Conservation (phyloP, 1,140 invertebrate genomes). For the Drosophila ironensis region DNA sequence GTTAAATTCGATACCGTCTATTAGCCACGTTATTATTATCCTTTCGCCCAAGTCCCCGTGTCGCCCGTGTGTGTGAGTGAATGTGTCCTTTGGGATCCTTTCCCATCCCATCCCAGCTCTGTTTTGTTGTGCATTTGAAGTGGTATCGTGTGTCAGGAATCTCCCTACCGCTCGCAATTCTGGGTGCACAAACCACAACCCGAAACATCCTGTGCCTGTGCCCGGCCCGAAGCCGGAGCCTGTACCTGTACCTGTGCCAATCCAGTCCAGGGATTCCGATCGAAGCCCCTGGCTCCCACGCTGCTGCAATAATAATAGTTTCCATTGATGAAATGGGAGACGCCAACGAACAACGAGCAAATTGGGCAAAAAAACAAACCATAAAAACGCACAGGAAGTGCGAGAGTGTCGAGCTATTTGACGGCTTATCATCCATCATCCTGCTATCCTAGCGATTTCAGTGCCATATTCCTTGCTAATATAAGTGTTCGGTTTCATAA, state of each 20-base stretch:
- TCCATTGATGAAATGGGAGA: conserved; percentile 72
- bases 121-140: conserved; percentile 62
- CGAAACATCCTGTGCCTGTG: conserved; percentile 1
- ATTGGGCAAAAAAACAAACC: neutral
- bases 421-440: conserved; percentile 66
- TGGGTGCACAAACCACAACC: conserved; percentile 48
- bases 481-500: conserved; percentile 57
- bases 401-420: conserved; percentile 53
- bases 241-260: neutral
- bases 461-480: conserved; percentile 37
- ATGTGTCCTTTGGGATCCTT: neutral
- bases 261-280: neutral
- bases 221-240: neutral
- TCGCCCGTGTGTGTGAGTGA: neutral
- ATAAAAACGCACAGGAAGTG: conserved; percentile 52
- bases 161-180: conserved; percentile 11
- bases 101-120: neutral
- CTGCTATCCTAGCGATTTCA: conserved; percentile 36
- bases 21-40: conserved; percentile 82
- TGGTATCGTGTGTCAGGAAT: conserved; percentile 74
- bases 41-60: conserved; percentile 25
- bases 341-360: neutral
- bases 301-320: conserved; percentile 38
- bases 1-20: conserved; percentile 81
- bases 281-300: conserved; percentile 50